Base-by-base conservation (phyloP, 2,888 invertebrate genomes). In the Rhaphigaster nebulosa region DNA sequence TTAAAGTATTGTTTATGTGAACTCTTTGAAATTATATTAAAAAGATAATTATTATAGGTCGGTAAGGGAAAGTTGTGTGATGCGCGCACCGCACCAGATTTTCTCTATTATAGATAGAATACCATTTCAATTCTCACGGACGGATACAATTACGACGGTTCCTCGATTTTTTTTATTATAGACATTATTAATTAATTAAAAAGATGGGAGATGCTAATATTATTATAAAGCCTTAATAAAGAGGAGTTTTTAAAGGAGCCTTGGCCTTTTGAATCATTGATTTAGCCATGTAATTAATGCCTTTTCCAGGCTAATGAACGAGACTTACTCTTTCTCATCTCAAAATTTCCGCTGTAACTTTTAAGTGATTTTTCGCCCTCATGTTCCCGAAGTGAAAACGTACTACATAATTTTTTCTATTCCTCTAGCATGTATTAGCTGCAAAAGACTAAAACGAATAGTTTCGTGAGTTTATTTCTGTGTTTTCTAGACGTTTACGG, bases 241-340 rank as follows among this genome's bases (percentile, higher is more conserved):
- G 70, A 76, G 70, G 70, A 76, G 70, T 38, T 76, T 76, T 38
- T 38, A 38, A 76, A 76, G 70, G 70, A 65, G 38, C 70, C 70
- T 34, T 38, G 10, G 70, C 70, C 70, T 76, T 76, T 76, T 76
- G 38, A 76, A 76, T 76, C 34, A 76, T 76, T 76, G 70, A 76
- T 76, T 76, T 76, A 76, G 70, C 70, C 26, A 20, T 76, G 70
- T 76, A 76, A 76, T 76, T 76, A 76, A 76, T 76, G 70, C 70
- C 23, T 76, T 76, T 76, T 76, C 34, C 70, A 34, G 23, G 70
- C 70, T 76, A 76, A 76, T 76, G 70, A 76, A 76, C 70, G 15
- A 20, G 15, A 8, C 70, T 76, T 65, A 29, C 29, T 29, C 65
- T 13, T 34, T 18, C 15, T 34, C 18, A 18, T 34, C 15, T 65